phyloP scores from a whole-genome alignment of 2,113 vertebrate genomes.

The Ascaphus truei region DNA sequence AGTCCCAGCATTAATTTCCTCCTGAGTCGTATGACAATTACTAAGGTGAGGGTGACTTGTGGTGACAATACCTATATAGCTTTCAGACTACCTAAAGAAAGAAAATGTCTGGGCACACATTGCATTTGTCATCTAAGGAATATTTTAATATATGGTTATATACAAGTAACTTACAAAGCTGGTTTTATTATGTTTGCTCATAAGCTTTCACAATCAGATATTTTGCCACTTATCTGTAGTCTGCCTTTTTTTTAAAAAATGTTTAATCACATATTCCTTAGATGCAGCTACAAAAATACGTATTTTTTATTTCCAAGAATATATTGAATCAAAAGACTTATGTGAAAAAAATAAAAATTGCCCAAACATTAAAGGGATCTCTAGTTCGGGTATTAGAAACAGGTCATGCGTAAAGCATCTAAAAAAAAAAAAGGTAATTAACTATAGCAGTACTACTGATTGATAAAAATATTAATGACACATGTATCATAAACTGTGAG shows the following conservation, averaged over 20 bases:
- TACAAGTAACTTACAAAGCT: accelerated
- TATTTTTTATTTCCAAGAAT: constrained; percentile 34
- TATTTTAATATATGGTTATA: not conserved
- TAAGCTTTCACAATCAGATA: constrained; percentile 42
- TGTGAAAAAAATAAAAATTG: not conserved
- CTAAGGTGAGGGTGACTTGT: constrained; percentile 47
- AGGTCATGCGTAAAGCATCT: constrained; percentile 10
- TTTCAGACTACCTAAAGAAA: constrained; percentile 47
- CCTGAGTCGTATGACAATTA: constrained; percentile 49
- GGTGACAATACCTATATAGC: constrained; percentile 49
- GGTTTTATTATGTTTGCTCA: constrained; percentile 38
- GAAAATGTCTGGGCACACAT: constrained; percentile 53
- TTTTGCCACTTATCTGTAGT: constrained; percentile 42
- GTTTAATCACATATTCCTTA: constrained; percentile 35
- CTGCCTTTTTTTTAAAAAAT: constrained; percentile 42
- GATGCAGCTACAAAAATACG: constrained; percentile 39
- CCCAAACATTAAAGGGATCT: constrained; percentile 7
- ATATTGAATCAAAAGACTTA: constrained; percentile 18
- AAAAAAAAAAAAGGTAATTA: not conserved
- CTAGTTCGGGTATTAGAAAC: not conserved
- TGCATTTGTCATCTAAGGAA: constrained; percentile 43
- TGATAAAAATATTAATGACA: not conserved
- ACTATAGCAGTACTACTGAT: not conserved
- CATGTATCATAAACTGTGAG: not conserved
- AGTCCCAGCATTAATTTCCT: constrained; percentile 52